Base-by-base conservation (phyloP, 2,113 vertebrate species). In the Chascanopsetta lugubris region DNA sequence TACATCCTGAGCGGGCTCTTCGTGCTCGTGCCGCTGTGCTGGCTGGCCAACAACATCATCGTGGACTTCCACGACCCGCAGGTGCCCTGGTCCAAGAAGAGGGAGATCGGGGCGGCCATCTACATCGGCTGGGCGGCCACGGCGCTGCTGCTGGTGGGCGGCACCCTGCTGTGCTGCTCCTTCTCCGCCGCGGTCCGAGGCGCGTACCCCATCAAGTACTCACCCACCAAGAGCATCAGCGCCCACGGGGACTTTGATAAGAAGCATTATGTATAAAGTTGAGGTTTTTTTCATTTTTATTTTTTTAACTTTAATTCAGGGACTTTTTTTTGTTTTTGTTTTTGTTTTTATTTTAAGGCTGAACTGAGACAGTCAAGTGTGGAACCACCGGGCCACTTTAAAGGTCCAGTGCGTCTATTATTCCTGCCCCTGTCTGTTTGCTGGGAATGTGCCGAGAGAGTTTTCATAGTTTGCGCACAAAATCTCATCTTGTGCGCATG, bases 61-160 rank as follows among this genome's bases (percentile, higher is more conserved):
- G 90, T 91, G 57, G 93, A 95, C 78, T 98, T 98, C 90, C 91
- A 97, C 69, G 76, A 96, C 82, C 94, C 92, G 7, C 24, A 72
- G 0, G 88, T 98, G 11, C 92, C 91, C 0, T 0, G 85, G 8
- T 90, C 94, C 26, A 38, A 93, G 86, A 98, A 98, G 87, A 71
- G 93, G 21, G 96, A 98, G 92, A 94, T 98, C 79, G 96, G 96
- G 1, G 94, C 96, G 0, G 94, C 96, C 0, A 93, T 98, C 30
- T 98, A 98, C 90, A 91, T 96, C n/a, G 96, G 96, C 70, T 98
- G 96, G 96, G 94, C 94, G 0, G 94, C 94, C 61, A 73, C 94
- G 0, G 94, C 93, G 3, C 90, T 98, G 55, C 92, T 98, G 66
- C 90, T 97, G 55, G 56, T 94, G 6, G 96, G 96, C 0, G 96